Base-by-base conservation (phyloP, 1,140 invertebrate species). In the Cyclargus thomasi region DNA sequence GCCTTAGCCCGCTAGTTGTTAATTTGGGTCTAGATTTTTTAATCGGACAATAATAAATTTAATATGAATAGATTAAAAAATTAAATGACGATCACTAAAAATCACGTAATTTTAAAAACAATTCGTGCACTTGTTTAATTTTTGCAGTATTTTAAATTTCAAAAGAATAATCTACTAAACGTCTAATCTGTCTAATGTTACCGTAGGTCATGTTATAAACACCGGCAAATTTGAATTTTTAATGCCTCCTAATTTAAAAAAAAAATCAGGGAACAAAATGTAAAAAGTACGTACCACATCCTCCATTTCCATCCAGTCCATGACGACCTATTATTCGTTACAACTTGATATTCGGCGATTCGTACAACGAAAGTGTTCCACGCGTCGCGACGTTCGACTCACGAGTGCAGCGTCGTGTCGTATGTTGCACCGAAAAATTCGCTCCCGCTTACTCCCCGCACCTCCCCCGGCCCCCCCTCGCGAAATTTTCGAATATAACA, bases 391-490 rank as follows among this genome's bases (percentile, higher is more conserved):
- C 84, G 81, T 82, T 81, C 84, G 73, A 80, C 85, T 83, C 82
- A 81, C 83, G 85, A 90, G 84, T 90, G 86, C 86, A 90, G 84
- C 79, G 82, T 85, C 78, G 80, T 59, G 79, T 84, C 75, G 82
- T 80, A 70, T 85, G 82, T 86, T 89, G 86, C 86, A 89, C 86
- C 86, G 85, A 89, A 89, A 59, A 87, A 80, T 89, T 89, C 84
- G 84, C 82, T 84, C 83, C 81, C 82, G 79, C 80, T 70, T 73
- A 71, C 75, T 75, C 75, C 78, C 78, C 75, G 66, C 79, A 73
- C 78, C 74, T 68, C 78, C 76, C 78, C 53, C 76, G 69, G 70
- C 78, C 76, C 79, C 75, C 77, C 75, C 86, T 78, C 84, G 84
- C 72, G 87, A 87, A 81, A 80, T 86, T 87, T 87, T 78, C 78